Evolutionary conservation across 2,797 vertebrate species (phyloP).

Genomic region (Sebastes iracundus): DNA sequence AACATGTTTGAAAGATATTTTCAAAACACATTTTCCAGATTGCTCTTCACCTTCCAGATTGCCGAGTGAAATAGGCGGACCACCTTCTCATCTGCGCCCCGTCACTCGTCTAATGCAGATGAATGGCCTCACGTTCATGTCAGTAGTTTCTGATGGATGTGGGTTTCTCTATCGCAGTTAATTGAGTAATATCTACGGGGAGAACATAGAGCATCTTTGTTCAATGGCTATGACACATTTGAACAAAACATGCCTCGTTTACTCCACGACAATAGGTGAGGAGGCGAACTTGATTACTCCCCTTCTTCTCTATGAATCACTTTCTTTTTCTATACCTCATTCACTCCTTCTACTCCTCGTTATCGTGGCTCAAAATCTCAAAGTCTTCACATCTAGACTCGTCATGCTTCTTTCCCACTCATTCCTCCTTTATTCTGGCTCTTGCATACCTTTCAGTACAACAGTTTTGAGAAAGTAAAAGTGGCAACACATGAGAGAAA

Average conservation of each 20-base stretch:
- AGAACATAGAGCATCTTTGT: conserved; percentile 40
- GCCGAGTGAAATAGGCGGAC: neutral
- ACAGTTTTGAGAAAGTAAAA: neutral
- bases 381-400: neutral
- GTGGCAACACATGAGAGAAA: neutral
- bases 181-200: conserved; percentile 47
- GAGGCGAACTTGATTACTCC: conserved; percentile 11
- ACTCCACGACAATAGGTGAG: conserved; percentile 23
- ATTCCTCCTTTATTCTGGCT: neutral
- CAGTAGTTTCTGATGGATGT: conserved; percentile 42
- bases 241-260: conserved; percentile 35
- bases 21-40: neutral
- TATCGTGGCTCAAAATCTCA: neutral
- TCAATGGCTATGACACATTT: conserved; percentile 45
- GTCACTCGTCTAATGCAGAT: conserved; percentile 59
- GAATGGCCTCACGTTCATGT: conserved; percentile 23
- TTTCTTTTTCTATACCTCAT: neutral
- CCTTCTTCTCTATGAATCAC: conserved; percentile 3
- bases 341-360: neutral
- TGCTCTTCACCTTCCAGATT: conserved; percentile 16
- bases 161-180: conserved; percentile 27
- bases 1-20: conserved; percentile 16
- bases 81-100: conserved; percentile 30
- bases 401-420: neutral
- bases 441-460: neutral